phyloP scores from a whole-genome alignment of 1,140 invertebrate genomes.

The Macrobrachium rosenbergii region DNA sequence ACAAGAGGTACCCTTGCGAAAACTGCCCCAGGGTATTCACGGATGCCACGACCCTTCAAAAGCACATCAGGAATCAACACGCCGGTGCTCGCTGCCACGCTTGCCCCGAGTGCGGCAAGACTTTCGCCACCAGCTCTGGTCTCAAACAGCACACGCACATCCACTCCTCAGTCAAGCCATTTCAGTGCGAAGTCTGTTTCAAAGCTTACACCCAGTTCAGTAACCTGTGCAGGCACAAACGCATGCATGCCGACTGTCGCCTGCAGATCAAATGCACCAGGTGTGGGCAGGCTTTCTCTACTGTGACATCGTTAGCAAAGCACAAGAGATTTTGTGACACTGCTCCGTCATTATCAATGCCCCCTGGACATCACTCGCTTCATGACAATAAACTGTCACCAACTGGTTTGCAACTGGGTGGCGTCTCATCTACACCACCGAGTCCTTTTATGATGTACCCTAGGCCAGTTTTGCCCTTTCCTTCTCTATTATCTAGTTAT shows the following conservation, averaged over 20 bases:
- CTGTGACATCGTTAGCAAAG: constrained; percentile 80
- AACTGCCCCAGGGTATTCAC: constrained; percentile 93
- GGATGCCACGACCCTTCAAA: constrained; percentile 95
- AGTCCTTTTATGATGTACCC: constrained; percentile 67
- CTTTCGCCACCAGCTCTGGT: constrained; percentile 96
- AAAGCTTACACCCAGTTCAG: constrained; percentile 99
- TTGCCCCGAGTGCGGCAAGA: constrained; percentile 98
- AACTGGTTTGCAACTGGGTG: constrained; percentile 78
- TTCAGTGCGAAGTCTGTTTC: constrained; percentile 90
- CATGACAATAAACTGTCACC: constrained; percentile 75
- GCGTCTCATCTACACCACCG: constrained; percentile 68
- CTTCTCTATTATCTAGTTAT: constrained; percentile 62
- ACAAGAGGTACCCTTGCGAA: constrained; percentile 88
- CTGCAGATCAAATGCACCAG: constrained; percentile 91
- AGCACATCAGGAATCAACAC: constrained; percentile 95
- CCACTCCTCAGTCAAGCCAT: constrained; percentile 98
- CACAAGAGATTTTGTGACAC: constrained; percentile 76
- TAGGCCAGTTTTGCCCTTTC: constrained; percentile 59
- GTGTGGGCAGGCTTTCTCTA: constrained; percentile 92
- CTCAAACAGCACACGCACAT: constrained; percentile 99
- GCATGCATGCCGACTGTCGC: constrained; percentile 95
- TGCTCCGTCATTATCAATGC: constrained; percentile 71
- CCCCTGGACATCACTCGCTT: constrained; percentile 76
- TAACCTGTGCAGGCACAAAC: constrained; percentile 98
- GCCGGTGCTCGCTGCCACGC: constrained; percentile 93